A percentile compares a stretch with the other conserved stretches of the same genome.
phyloP scores from a whole-genome alignment of 1,140 invertebrate genomes.

The Luehdorfia chinensis region DNA sequence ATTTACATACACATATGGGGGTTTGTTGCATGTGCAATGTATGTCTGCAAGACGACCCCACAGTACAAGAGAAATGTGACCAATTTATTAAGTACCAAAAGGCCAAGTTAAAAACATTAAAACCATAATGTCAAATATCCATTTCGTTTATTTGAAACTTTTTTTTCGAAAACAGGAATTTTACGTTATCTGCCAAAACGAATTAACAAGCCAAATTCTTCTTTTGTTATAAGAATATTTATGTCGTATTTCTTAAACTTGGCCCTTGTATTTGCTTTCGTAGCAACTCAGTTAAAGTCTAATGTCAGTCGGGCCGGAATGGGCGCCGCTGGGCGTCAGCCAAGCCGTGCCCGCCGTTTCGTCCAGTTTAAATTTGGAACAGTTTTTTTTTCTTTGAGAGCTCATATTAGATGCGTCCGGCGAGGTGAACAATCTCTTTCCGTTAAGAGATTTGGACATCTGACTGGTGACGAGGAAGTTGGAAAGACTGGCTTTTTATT shows the following conservation, averaged over 20 bases:
- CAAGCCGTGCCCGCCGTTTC: slow-evolving; percentile 59
- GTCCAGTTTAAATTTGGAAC: slow-evolving; percentile 67
- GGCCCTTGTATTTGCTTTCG: slow-evolving; percentile 15
- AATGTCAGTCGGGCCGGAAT: slow-evolving; percentile 36
- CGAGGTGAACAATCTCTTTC: slow-evolving; percentile 69
- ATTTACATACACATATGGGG: no score
- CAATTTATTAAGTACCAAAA: no score
- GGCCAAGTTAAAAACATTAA: no score
- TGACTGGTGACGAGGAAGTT: slow-evolving; percentile 1
- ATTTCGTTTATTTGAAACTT: no score
- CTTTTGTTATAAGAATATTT: not conserved
- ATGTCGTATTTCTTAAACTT: slow-evolving; percentile 4
- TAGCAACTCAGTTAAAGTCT: slow-evolving; percentile 23
- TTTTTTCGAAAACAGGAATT: no score
- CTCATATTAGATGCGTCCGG: slow-evolving; percentile 46
- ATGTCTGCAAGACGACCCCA: no score
- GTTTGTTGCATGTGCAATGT: no score
- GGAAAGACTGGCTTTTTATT: no score
- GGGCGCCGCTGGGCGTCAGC: slow-evolving; percentile 53
- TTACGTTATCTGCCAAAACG: no score
- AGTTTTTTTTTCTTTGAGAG: slow-evolving; percentile 67
- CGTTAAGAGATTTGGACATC: slow-evolving; percentile 30
- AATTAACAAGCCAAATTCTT: no score
- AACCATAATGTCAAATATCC: no score
- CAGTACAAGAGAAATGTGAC: no score